These are phyloP conservation scores for Hesperophylax magnus DNA, from an alignment of 1,140 invertebrate genomes.

Conservation along the genomic window DNA sequence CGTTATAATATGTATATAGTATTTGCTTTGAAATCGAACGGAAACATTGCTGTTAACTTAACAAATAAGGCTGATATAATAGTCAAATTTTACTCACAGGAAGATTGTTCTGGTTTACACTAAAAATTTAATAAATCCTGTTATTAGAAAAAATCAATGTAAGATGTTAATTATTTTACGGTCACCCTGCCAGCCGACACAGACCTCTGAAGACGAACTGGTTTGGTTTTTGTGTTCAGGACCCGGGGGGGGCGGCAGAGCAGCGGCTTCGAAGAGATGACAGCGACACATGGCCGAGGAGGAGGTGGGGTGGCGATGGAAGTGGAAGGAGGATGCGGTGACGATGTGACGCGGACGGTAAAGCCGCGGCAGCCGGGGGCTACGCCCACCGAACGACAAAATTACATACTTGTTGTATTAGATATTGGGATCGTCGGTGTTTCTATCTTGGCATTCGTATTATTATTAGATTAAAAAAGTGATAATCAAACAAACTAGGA, in stretches of 20 bases:
- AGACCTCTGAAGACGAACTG: not conserved
- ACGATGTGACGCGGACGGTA: constrained; percentile 8
- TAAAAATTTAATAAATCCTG: too few relatives aligned
- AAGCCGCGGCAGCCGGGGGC: constrained; percentile 4
- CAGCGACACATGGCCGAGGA: not conserved
- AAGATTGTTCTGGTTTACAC: too few relatives aligned
- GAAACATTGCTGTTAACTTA: too few relatives aligned
- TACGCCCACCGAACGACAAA: constrained; percentile 27
- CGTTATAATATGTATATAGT: too few relatives aligned
- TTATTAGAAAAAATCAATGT: too few relatives aligned
- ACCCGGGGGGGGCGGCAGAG: not conserved
- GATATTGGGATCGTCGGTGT: not conserved
- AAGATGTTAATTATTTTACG: too few relatives aligned
- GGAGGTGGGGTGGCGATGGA: not conserved
- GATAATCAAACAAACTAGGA: too few relatives aligned
- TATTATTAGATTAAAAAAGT: not conserved
- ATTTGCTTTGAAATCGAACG: too few relatives aligned
- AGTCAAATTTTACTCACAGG: too few relatives aligned
- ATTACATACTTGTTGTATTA: constrained; percentile 6
- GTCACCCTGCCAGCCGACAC: not conserved
- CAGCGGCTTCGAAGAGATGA: not conserved
- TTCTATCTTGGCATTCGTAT: not conserved
- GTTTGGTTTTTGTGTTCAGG: not conserved
- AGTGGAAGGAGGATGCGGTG: constrained; percentile 21
- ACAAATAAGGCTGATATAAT: too few relatives aligned